Base-by-base conservation (phyloP, 53 echinoderm and acorn worm genomes). In the Holothuria scabra region DNA sequence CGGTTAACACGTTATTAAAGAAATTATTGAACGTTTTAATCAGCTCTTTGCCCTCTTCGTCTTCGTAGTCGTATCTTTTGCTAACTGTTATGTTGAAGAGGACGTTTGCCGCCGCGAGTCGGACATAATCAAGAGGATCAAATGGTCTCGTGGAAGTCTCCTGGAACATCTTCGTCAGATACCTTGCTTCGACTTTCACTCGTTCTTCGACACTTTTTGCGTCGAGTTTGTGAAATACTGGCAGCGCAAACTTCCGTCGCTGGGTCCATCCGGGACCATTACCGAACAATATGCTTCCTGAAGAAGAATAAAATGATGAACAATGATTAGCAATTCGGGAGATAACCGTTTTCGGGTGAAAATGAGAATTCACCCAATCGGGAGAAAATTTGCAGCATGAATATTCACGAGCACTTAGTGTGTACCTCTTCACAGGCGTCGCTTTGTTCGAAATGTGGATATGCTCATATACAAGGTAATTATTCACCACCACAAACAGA, bases 251-350 rank as follows among this genome's bases (percentile, higher is more conserved):
- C 21, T 91, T 90, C 18, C 94, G 91, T n/a, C 87, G 76, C 30
- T 91, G 89, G 56, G 84, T 89, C 89, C 91, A 94, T 8, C 71
- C 52, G 22, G 84, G 81, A 2, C 94, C 94, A 58, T 86, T 56
- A 10, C 79, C 83, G 46, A 91, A 88, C 19, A 94, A 24, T 38
- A 94, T 84, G 48, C 94, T 89, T 4, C 94, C 94, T 94, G 65
- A 12, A 2, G 5, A 64, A 28, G 22, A 16, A 52, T n/a, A 18
- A 16, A 52, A 52, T 18, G 18, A 48, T 4, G 18, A 52, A 16
- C 52, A 52, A 6, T 52, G 52, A 18, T 52, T 41, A 41, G 2
- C 41, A n/a, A n/a, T n/a, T n/a, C n/a, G n/a, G n/a, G n/a, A n/a
- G n/a, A n/a, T n/a, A n/a, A n/a, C n/a, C n/a, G n/a, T n/a, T n/a